Conservation (phyloP, 1,140 invertebrate genomes). For the Drosophila subobscura region DNA sequence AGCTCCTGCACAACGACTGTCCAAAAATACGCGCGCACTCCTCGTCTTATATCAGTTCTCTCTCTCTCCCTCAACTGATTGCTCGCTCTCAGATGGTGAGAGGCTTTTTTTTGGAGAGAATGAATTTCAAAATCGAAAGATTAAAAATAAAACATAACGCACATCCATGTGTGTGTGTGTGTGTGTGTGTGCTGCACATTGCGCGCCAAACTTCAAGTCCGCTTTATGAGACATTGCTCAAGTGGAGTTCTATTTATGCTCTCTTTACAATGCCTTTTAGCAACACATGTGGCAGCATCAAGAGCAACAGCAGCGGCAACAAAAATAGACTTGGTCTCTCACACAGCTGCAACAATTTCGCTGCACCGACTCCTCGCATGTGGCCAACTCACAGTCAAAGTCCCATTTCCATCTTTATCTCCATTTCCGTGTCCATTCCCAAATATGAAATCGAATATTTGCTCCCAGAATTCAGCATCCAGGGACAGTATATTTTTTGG, state of each 20-base stretch:
- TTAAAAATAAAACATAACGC: slow-evolving; percentile 77
- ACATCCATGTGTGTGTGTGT: slow-evolving; percentile 23
- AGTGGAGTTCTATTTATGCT: slow-evolving; percentile 74
- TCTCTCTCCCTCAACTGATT: neutral
- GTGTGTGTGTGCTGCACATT: slow-evolving; percentile 48
- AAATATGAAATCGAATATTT: slow-evolving; percentile 34
- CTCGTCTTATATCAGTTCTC: slow-evolving; percentile 51
- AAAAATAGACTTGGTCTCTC: slow-evolving; percentile 40
- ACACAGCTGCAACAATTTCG: slow-evolving; percentile 65
- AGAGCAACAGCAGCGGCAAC: slow-evolving; percentile 16
- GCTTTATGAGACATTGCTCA: slow-evolving; percentile 69
- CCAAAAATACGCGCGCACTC: slow-evolving; percentile 19
- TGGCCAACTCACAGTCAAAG: slow-evolving; percentile 28
- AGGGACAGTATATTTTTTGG: slow-evolving; percentile 46
- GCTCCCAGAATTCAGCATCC: neutral
- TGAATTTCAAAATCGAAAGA: slow-evolving; percentile 19
- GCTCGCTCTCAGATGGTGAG: neutral
- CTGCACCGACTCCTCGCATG: slow-evolving; percentile 46
- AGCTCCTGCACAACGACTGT: slow-evolving; percentile 56
- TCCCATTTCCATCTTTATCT: slow-evolving; percentile 12
- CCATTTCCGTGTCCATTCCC: slow-evolving; percentile 17
- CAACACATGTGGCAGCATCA: slow-evolving; percentile 65
- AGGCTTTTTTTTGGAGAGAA: slow-evolving; percentile 50
- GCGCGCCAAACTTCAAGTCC: slow-evolving; percentile 59
- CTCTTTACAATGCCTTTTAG: slow-evolving; percentile 74